Evolutionary conservation across 2,888 invertebrate genomes (phyloP).

Genomic region (Ethmia dodecea): DNA sequence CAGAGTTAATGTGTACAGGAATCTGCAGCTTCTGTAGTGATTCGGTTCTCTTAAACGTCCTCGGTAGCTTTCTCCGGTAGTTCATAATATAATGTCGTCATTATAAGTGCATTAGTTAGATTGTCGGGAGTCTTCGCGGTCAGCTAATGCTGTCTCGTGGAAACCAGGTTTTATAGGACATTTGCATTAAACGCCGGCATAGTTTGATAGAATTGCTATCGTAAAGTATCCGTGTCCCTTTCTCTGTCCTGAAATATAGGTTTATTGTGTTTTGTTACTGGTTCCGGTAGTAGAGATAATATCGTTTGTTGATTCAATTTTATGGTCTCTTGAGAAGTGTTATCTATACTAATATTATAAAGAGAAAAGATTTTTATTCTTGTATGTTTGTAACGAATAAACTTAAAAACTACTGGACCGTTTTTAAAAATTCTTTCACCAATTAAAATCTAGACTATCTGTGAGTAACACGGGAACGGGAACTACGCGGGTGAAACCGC

Average conservation of each 20-base stretch:
- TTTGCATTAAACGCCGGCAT: conserved; percentile 35
- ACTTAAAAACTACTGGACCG: too few relatives aligned
- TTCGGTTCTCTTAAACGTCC: conserved; percentile 42
- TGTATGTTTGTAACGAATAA: too few relatives aligned
- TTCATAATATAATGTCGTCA: conserved; percentile 45
- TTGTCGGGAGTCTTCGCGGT: conserved; percentile 39
- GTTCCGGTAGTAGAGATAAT: too few relatives aligned
- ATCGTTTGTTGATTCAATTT: not conserved
- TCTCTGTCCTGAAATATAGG: conserved; percentile 7
- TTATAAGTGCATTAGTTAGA: conserved; percentile 66
- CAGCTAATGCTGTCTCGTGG: conserved; percentile 32
- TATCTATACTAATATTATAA: too few relatives aligned
- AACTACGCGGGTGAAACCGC: too few relatives aligned
- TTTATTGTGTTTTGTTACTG: conserved; percentile 4
- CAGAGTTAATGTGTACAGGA: too few relatives aligned
- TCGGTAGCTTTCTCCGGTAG: conserved; percentile 53
- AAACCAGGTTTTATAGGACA: conserved; percentile 30
- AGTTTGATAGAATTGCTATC: conserved; percentile 19
- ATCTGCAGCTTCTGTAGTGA: conserved; percentile 21
- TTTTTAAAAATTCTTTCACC: too few relatives aligned
- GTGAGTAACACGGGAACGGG: too few relatives aligned
- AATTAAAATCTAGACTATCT: too few relatives aligned
- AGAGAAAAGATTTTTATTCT: too few relatives aligned
- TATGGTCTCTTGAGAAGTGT: too few relatives aligned
- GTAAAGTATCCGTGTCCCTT: conserved; percentile 18